phyloP scores from a whole-genome alignment of 2,113 vertebrate genomes.

The Nothocercus julius region DNA sequence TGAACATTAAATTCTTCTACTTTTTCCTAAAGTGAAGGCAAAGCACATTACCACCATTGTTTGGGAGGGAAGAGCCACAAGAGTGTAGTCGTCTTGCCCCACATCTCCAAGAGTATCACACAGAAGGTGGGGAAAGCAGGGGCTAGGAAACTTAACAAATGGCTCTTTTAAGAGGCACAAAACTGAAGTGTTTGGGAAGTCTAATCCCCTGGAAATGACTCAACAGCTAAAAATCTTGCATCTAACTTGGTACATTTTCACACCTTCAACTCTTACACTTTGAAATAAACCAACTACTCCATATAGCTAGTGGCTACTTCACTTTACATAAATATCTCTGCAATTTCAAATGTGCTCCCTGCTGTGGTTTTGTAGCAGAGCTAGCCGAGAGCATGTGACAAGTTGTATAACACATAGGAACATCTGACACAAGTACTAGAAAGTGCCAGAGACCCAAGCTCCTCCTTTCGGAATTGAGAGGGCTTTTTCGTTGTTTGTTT shows the following conservation, averaged over 20 bases:
- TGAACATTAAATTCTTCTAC: not conserved
- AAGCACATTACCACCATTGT: not conserved
- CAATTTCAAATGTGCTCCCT: not conserved
- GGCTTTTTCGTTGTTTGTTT: not conserved
- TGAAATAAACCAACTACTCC: not conserved
- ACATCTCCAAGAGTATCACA: not conserved
- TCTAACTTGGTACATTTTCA: not conserved
- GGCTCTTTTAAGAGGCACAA: not conserved
- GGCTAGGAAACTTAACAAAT: not conserved
- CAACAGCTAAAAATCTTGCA: accelerated
- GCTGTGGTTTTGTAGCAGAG: not conserved
- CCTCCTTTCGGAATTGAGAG: not conserved
- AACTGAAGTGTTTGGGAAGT: not conserved
- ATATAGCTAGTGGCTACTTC: not conserved
- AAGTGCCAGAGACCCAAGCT: not conserved
- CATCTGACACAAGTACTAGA: not conserved
- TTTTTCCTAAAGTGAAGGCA: not conserved
- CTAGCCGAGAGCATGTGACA: not conserved
- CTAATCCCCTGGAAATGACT: not conserved
- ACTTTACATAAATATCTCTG: not conserved
- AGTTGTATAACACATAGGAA: not conserved
- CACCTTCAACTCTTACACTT: not conserved
- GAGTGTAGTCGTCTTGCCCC: not conserved
- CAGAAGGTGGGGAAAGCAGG: not conserved
- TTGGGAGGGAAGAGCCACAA: no score